Base-by-base conservation (phyloP, 2,113 vertebrate genomes). In the Passer montanus region DNA sequence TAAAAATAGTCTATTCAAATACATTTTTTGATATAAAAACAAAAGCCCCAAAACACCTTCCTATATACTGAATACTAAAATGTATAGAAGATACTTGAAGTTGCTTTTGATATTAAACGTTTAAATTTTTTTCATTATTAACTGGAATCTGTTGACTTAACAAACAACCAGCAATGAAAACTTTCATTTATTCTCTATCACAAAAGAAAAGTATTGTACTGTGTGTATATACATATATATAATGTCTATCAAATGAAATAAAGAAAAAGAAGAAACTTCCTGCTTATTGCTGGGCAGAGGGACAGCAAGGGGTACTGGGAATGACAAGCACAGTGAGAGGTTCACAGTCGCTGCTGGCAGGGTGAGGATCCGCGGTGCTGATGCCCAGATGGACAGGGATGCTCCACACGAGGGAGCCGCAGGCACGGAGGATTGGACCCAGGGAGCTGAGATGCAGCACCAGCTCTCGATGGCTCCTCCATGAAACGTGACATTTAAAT, bases 11-110 rank as follows among this genome's bases (percentile, higher is more conserved):
- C 89, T 94, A 95, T 94, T 87, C 62, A 95, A 94, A 96, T 90
- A 92, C 88, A 73, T 49, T 96, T 97, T 89, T 97, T 97, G 92
- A 95, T 96, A 96, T 92, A 67, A 95, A 95, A 91, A 86, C 35
- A 73, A 85, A 4, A 1, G 3, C 46, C 41, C 35, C 9, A 67
- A 72, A 39, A 73, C 76, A 90, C 83, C 80, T 89, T 94, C 95
- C 89, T 96, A 93, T 96, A 96, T 96, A 81, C 92, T 78, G 53
- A 70, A 39, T 50, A 59, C 43, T 95, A 85, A 95, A 87, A 87
- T 75, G 37, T 95, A 96, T 83, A 72, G 31, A 74, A 58, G 67
- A 92, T 60, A 75, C 94, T 95, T 86, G 96, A 97, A 93, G 24
- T 60, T 63, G 89, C 87, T 96, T 96, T 97, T 95, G 95, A 93